phyloP scores from a whole-genome alignment of 2,113 vertebrate genomes.

The Halichoerus grypus region DNA sequence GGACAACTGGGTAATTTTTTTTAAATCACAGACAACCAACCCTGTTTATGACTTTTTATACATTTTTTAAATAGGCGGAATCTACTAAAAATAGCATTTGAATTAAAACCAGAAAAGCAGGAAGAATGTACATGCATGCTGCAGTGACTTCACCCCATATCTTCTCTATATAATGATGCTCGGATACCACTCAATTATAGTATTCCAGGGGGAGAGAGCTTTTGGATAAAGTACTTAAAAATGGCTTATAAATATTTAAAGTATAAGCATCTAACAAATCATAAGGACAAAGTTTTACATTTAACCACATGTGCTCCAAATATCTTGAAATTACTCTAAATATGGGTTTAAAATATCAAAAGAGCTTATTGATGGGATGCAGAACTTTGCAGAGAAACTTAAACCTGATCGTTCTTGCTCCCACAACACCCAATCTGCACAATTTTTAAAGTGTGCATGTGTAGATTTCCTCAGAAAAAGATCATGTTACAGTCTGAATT shows the following conservation, averaged over 20 bases:
- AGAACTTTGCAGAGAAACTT: constrained; percentile 82
- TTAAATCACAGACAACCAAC: constrained; percentile 51
- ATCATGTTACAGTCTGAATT: constrained; percentile 80
- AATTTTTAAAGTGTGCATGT: constrained; percentile 15
- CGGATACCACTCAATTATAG: constrained; percentile 53
- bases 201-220: constrained; percentile 70
- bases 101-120: constrained; percentile 73
- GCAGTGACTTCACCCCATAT: neutral
- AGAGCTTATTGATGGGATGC: constrained; percentile 81
- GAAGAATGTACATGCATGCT: constrained; percentile 32
- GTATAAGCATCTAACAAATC: constrained; percentile 81
- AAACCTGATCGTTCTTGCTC: constrained; percentile 82
- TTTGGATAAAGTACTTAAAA: constrained; percentile 83
- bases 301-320: constrained; percentile 84
- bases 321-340: constrained; percentile 88
- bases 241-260: constrained; percentile 84
- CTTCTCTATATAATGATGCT: neutral
- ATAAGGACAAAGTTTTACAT: constrained; percentile 84
- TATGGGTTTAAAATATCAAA: constrained; percentile 87
- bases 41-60: constrained; percentile 51
- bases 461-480: constrained; percentile 76
- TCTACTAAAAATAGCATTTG: constrained; percentile 64
- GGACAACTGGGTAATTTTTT: neutral
- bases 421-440: constrained; percentile 75
- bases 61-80: constrained; percentile 50